These are phyloP conservation scores for Lampropteryx suffumata DNA, from an alignment of 2,888 invertebrate genomes.

Conservation along the genomic window DNA sequence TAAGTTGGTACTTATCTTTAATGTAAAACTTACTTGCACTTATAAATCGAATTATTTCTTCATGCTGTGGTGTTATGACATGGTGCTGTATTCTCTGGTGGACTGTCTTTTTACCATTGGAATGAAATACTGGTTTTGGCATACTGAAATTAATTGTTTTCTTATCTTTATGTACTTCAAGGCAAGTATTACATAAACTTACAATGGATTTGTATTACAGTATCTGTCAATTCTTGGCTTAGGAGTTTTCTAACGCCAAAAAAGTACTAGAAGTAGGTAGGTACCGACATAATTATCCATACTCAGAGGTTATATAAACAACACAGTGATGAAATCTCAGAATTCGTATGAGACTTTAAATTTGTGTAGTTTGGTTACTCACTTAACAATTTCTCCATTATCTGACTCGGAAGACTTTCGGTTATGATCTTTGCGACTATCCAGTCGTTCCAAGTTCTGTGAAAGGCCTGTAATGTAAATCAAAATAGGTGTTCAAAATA, in stretches of 20 bases:
- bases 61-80: conserved; percentile 89
- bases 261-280: neutral
- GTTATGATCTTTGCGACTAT: conserved; percentile 87
- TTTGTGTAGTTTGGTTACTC: conserved; percentile 48
- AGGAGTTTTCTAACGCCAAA: neutral
- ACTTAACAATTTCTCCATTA: conserved; percentile 86
- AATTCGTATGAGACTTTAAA: conserved; percentile 39
- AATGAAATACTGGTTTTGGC: conserved; percentile 92
- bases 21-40: conserved; percentile 88
- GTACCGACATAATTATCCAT: neutral
- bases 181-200: no score
- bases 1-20: no score
- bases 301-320: conserved; percentile 78
- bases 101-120: conserved; percentile 85
- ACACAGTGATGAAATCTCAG: conserved; percentile 68
- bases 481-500: conserved; percentile 45
- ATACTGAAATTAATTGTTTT: conserved; percentile 84
- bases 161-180: no score
- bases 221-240: neutral
- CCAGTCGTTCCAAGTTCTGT: conserved; percentile 91
- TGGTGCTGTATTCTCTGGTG: conserved; percentile 83
- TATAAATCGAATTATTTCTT: conserved; percentile 93
- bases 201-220: no score
- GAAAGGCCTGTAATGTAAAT: conserved; percentile 84
- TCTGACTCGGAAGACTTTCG: conserved; percentile 87